phyloP scores from a whole-genome alignment of 2,797 vertebrate species.

The Semaprochilodus insignis region DNA sequence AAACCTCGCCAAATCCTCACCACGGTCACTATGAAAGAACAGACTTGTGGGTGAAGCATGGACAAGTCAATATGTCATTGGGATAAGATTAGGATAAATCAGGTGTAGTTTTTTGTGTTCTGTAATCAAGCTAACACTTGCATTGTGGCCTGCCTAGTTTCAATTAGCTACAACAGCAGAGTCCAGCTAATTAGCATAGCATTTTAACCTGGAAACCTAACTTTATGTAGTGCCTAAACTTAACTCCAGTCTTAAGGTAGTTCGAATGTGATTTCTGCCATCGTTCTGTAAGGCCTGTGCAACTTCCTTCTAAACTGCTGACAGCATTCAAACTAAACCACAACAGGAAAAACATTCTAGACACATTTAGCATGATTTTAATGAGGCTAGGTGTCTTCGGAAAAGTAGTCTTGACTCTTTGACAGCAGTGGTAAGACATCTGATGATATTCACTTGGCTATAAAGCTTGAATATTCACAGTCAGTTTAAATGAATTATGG shows the following conservation, averaged over 20 bases:
- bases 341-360: neutral
- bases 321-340: conserved; percentile 8
- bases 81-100: too few species aligned
- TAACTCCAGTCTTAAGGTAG: too few species aligned
- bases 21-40: neutral
- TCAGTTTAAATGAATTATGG: conserved; percentile 8
- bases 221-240: too few species aligned
- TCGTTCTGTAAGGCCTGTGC: neutral
- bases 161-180: too few species aligned
- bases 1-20: neutral
- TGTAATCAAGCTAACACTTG: too few species aligned
- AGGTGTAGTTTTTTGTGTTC: too few species aligned
- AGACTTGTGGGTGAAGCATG: neutral
- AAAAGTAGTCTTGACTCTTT: neutral
- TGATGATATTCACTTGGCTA: neutral
- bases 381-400: neutral
- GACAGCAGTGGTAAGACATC: neutral
- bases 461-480: neutral
- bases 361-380: neutral
- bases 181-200: too few species aligned
- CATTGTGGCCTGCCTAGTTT: too few species aligned
- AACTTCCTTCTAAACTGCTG: neutral
- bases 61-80: neutral
- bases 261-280: too few species aligned
- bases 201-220: too few species aligned